Percentiles rank a stretch among this genome's conserved stretches.
These are phyloP conservation scores for Gambelia wislizenii DNA, from an alignment of 2,797 vertebrate species.

Conservation along the genomic window DNA sequence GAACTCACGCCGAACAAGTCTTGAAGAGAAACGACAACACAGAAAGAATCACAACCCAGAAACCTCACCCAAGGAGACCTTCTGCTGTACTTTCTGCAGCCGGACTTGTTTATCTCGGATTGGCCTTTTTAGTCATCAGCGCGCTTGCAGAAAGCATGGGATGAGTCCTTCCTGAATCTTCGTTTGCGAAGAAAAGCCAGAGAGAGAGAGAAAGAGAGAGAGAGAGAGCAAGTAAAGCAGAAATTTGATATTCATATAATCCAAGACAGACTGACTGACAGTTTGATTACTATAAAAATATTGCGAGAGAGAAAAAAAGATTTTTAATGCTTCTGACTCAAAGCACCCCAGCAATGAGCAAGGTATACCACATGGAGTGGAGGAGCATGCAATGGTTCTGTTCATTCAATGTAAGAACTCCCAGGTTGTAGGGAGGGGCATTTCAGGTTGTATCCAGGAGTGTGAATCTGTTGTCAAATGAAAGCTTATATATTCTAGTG, in stretches of 20 bases:
- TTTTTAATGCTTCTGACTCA: not conserved
- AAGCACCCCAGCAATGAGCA: not conserved
- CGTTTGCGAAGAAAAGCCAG: no score
- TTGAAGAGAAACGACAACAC: no score
- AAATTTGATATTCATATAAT: not conserved
- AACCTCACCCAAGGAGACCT: no score
- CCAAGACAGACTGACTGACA: not conserved
- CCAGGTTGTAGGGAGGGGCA: not conserved
- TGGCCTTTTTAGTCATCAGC: no score
- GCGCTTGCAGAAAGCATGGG: no score
- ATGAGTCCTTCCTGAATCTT: no score
- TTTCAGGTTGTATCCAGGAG: constrained; percentile 8
- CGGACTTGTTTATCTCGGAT: no score
- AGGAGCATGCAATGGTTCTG: not conserved
- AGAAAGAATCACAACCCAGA: no score
- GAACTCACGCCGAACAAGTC: no score
- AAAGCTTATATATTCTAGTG: not conserved
- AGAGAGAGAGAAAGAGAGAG: no score
- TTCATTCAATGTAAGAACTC: constrained; percentile 7
- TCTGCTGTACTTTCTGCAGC: no score
- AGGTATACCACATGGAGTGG: not conserved
- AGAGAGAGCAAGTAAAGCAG: not conserved
- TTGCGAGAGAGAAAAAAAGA: not conserved
- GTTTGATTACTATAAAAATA: not conserved
- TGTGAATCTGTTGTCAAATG: constrained; percentile 7